Evolutionary conservation across 1,140 invertebrate species (phyloP).

Genomic region (Nasonia longicornis): DNA sequence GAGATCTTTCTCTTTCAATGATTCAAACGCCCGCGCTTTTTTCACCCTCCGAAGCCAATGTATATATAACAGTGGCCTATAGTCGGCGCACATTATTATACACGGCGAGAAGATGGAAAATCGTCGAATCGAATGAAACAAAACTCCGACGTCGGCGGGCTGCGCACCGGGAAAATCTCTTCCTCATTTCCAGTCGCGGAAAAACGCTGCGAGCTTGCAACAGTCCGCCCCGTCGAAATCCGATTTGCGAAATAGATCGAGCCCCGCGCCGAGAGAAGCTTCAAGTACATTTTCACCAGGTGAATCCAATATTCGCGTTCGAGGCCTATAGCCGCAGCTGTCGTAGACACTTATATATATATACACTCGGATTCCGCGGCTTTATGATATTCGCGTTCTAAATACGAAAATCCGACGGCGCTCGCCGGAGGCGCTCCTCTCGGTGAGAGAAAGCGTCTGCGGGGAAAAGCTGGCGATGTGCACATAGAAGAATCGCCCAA

Average conservation of each 20-base stretch:
- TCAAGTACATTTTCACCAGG: constrained; percentile 10
- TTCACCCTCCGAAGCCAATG: no score
- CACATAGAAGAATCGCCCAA: no score
- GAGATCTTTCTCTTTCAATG: no score
- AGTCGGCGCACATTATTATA: no score
- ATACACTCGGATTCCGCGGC: no score
- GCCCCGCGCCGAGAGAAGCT: not conserved
- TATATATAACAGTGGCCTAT: no score
- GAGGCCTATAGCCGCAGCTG: not conserved
- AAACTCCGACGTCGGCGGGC: no score
- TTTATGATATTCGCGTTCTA: not conserved
- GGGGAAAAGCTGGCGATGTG: not conserved
- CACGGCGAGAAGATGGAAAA: no score
- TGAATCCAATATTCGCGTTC: constrained; percentile 1
- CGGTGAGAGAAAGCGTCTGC: not conserved
- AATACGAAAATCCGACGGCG: not conserved
- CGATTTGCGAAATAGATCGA: constrained; percentile 42
- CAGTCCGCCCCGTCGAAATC: not conserved
- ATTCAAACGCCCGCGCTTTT: no score
- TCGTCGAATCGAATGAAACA: no score
- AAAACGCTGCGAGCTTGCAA: not conserved
- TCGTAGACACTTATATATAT: no score
- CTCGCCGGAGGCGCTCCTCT: not conserved
- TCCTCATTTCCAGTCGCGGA: not conserved
- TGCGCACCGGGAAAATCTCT: constrained; percentile 7